Conservation (phyloP, 1,140 invertebrate species). For the Metopolophium dirhodum region DNA sequence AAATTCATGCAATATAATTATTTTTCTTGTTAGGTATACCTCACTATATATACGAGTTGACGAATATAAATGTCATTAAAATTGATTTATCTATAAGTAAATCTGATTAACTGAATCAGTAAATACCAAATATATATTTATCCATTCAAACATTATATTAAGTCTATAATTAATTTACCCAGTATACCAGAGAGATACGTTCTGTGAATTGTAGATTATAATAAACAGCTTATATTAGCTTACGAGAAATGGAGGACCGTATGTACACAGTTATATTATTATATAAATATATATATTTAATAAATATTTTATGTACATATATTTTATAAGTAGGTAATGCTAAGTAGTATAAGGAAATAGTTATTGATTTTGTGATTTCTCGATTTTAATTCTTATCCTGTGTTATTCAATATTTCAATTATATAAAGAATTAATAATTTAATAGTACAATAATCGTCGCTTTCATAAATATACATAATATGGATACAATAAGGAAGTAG, state of each 20-base stretch:
- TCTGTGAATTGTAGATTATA: constrained; percentile 11
- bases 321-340: not conserved
- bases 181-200: not conserved
- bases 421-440: not conserved
- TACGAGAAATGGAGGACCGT: not conserved
- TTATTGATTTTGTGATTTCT: not conserved
- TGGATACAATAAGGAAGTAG: not conserved
- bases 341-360: not conserved
- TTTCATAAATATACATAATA: not conserved
- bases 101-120: constrained; percentile 9
- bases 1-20: not conserved
- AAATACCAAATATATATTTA: not conserved
- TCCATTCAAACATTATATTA: not conserved
- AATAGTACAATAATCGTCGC: not conserved
- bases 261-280: not conserved
- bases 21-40: not conserved
- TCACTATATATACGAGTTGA: not conserved
- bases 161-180: constrained; percentile 14
- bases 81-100: not conserved
- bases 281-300: not conserved
- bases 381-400: not conserved
- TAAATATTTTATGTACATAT: not conserved
- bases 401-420: not conserved
- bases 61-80: not conserved
- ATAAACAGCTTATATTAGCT: not conserved